Conservation (phyloP, 2,888 invertebrate species). For the Diadromus collaris region DNA sequence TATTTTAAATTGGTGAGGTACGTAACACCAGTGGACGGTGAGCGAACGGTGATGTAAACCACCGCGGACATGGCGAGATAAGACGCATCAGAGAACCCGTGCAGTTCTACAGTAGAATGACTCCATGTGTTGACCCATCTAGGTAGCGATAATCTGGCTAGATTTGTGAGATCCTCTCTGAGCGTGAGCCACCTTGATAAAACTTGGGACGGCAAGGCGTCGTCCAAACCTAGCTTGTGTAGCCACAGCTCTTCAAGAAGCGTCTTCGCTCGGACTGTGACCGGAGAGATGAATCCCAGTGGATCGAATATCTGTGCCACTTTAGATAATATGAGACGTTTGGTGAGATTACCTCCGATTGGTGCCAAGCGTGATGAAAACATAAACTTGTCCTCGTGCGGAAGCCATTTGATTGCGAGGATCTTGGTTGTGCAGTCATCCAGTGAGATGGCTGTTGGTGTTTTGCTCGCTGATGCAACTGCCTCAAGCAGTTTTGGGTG, state of each 20-base stretch:
- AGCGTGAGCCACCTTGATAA: slow-evolving; percentile 13
- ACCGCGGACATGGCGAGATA: slow-evolving; percentile 45
- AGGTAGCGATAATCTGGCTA: slow-evolving; percentile 37
- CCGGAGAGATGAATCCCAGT: slow-evolving; percentile 54
- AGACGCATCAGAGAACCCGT: slow-evolving; percentile 54
- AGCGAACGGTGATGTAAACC: slow-evolving; percentile 24
- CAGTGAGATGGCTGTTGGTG: slow-evolving; percentile 19
- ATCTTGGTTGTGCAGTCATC: slow-evolving; percentile 44
- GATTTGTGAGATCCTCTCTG: not conserved
- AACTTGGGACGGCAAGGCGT: not conserved
- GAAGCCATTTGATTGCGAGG: slow-evolving; percentile 35
- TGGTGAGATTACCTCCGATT: not conserved
- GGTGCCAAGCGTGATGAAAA: too few relatives aligned
- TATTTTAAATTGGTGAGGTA: too few relatives aligned
- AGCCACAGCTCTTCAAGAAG: slow-evolving; percentile 57
- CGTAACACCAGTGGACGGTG: slow-evolving; percentile 33
- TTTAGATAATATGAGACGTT: slow-evolving; percentile 49
- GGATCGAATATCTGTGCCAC: slow-evolving; percentile 58
- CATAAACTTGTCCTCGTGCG: slow-evolving; percentile 31
- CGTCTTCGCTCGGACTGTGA: slow-evolving; percentile 55
- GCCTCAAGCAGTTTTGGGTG: not conserved
- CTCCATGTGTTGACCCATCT: slow-evolving; percentile 1
- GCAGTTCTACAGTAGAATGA: slow-evolving; percentile 20
- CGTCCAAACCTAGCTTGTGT: slow-evolving; percentile 53
- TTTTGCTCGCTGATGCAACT: not conserved